Evolutionary conservation across 2,888 invertebrate species (phyloP).

Genomic region (Shargacucullia verbasci): DNA sequence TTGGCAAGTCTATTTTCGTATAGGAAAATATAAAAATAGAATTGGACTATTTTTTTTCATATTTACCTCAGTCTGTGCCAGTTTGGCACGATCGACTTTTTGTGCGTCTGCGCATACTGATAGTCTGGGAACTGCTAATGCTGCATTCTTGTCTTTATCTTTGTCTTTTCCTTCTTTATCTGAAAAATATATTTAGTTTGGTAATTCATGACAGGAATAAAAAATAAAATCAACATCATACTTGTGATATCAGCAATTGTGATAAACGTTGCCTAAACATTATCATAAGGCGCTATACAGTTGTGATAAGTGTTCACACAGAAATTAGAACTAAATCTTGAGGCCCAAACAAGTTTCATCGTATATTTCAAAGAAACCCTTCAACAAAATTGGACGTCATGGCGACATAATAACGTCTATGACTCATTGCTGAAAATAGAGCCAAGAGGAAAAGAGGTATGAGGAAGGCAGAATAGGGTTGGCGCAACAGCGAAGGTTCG

Average conservation of each 20-base stretch:
- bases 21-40: slow-evolving; percentile 24
- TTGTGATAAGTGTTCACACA: neutral
- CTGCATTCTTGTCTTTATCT: slow-evolving; percentile 93
- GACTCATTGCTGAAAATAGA: no score
- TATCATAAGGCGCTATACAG: slow-evolving; percentile 38
- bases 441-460: no score
- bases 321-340: no score
- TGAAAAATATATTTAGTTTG: slow-evolving; percentile 66
- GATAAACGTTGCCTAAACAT: slow-evolving; percentile 19
- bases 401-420: no score
- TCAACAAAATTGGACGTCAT: no score
- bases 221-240: slow-evolving; percentile 1
- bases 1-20: slow-evolving; percentile 21
- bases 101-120: slow-evolving; percentile 98
- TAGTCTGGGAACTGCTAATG: slow-evolving; percentile 95
- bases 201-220: neutral
- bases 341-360: no score
- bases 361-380: no score
- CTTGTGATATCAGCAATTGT: neutral
- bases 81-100: slow-evolving; percentile 96
- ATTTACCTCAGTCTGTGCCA: slow-evolving; percentile 96
- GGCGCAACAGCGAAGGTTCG: no score
- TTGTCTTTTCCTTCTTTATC: slow-evolving; percentile 95
- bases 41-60: neutral
- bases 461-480: no score